Evolutionary conservation across 2,888 invertebrate species (phyloP), one percentile per base, ranked within the genome.

Genomic region (Fragum whitleyi): DNA sequence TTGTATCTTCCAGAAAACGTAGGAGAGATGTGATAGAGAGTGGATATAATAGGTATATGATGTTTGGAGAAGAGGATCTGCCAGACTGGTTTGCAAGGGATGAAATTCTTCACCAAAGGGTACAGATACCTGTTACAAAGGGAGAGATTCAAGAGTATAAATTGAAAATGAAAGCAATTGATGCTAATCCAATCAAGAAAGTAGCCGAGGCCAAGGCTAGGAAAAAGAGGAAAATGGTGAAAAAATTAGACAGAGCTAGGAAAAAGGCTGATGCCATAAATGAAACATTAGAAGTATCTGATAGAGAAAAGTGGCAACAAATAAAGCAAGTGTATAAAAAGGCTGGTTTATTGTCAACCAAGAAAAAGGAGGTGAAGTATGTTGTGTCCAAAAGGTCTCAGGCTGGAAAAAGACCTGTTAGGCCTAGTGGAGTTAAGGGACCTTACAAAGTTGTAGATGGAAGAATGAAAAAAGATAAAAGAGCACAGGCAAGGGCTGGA

Each of bases 21-120:
- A 97, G 97, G 90, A 96, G 98, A 47, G 98, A 99, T 92, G 94
- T 99, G 14, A 95, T 97, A 14, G 99, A 99, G 93, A 96, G 96
- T 69, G 98, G 96, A 0, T 99, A 98, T 97, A 98, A 99, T 94
- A 96, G 98, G 70, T 99, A 97, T 93, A 96, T 97, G 2, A 96
- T 97, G 2, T 98, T 97, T 92, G 99, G 99, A 93, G 99, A 99
- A 93, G 96, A 96, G 1, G 95, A 97, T 92, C 95, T 99, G 67
- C 99, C 99, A 0, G 97, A 97, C 89, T 99, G 99, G 99, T 99
- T 99, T 94, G 95, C 96, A 0, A 96, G 97, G 79, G 99, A 99
- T 90, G 99, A 99, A 94, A 96, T 96, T 83, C 96, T 97, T 92
- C 98, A 99, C 91, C 97, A 97, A 96, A 96, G 95, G 87, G 97